Conservation (phyloP, 2,797 vertebrate species). For the Pogonophryne albipinna region DNA sequence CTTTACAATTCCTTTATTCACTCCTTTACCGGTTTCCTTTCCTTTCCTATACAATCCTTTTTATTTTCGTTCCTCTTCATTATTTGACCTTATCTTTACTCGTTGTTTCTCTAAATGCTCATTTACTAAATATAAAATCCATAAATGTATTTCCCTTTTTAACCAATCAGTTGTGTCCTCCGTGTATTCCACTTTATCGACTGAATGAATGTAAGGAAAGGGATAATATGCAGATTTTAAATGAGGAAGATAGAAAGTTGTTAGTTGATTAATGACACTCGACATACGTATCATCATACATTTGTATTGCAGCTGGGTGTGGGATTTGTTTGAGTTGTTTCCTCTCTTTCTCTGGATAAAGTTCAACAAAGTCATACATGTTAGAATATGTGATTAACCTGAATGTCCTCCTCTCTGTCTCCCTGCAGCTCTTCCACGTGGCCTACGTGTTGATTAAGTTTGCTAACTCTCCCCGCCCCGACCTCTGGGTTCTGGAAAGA, state of each 20-base stretch:
- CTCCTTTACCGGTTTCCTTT: no score
- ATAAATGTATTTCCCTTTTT: neutral
- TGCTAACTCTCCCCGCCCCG: conserved; percentile 96
- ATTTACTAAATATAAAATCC: no score
- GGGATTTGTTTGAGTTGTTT: neutral
- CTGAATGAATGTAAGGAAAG: no score
- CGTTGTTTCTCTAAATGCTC: no score
- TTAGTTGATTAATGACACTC: neutral
- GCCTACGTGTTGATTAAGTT: conserved; percentile 98
- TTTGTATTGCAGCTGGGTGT: neutral
- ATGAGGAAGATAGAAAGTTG: no score
- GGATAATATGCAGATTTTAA: no score
- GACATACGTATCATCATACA: neutral
- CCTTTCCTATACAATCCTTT: no score
- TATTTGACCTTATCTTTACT: no score
- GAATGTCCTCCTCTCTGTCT: conserved; percentile 15
- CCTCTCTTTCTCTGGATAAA: neutral
- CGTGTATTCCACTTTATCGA: no score
- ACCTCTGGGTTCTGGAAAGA: conserved; percentile 96
- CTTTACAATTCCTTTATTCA: neutral
- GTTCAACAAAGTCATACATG: no score
- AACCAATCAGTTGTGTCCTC: neutral
- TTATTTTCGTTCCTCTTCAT: no score
- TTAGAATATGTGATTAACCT: neutral
- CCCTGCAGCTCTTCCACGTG: conserved; percentile 94